Conservation (phyloP, 1,140 invertebrate species). For the Oryctes rhinoceros region DNA sequence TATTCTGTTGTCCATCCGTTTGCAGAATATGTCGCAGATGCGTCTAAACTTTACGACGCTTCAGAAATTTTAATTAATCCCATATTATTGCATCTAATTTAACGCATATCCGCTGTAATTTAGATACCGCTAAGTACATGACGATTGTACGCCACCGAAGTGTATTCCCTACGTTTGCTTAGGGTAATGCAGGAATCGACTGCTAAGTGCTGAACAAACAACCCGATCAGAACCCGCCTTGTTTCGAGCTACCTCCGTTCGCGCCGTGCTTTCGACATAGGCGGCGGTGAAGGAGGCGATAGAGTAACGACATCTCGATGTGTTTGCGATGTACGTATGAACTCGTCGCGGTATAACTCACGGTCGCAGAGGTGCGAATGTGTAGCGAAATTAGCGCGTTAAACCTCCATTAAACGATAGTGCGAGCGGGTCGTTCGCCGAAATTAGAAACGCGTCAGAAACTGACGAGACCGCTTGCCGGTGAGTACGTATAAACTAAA, state of each 20-base stretch:
- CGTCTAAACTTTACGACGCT: too few relatives aligned
- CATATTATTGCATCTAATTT: not conserved
- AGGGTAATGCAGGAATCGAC: constrained; percentile 27
- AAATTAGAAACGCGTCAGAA: not conserved
- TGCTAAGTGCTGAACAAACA: constrained; percentile 27
- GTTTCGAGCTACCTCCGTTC: not conserved
- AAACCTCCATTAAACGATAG: not conserved
- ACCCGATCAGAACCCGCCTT: not conserved
- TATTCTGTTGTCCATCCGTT: too few relatives aligned
- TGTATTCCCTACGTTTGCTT: not conserved
- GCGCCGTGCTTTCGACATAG: not conserved
- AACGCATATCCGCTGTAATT: not conserved
- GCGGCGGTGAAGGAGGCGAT: not conserved
- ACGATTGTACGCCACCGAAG: not conserved
- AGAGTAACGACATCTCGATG: not conserved
- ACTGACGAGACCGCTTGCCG: not conserved
- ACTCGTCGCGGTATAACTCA: not conserved
- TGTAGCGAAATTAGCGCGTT: not conserved
- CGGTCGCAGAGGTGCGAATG: not conserved
- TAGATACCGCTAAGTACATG: not conserved
- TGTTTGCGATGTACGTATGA: not conserved
- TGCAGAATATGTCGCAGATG: too few relatives aligned
- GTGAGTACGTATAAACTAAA: too few relatives aligned
- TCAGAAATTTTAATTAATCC: not conserved
- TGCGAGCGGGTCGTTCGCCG: not conserved